These are phyloP conservation scores for Scartelaos histophorus DNA, from an alignment of 2,113 vertebrate species.

Conservation along the genomic window DNA sequence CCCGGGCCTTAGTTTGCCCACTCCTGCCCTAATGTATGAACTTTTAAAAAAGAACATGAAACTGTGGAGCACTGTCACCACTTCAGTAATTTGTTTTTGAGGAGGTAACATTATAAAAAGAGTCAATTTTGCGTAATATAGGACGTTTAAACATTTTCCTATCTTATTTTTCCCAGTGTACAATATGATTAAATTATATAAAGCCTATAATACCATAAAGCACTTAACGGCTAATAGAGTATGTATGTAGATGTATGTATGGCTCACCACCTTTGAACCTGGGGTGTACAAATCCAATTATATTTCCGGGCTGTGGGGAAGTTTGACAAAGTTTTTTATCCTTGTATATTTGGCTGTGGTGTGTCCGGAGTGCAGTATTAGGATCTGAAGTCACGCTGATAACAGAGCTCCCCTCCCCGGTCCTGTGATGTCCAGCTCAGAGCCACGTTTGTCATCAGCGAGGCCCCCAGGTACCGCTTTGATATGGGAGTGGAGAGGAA, in stretches of 20 bases:
- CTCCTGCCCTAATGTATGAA: too few relatives aligned
- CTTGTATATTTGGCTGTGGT: constrained; percentile 7
- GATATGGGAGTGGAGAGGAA: constrained; percentile 44
- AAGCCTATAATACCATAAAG: background rate
- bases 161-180: too few relatives aligned
- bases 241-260: background rate
- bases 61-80: too few relatives aligned
- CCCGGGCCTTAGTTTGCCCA: too few relatives aligned
- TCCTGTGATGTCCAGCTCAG: constrained; percentile 72
- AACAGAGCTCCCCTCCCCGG: constrained; percentile 43
- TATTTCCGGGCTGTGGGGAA: background rate
- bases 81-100: too few relatives aligned
- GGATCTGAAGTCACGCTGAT: constrained; percentile 65
- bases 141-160: too few relatives aligned
- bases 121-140: too few relatives aligned
- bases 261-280: background rate
- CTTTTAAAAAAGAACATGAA: too few relatives aligned
- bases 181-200: background rate
- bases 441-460: constrained; percentile 69
- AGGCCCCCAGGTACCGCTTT: constrained; percentile 71
- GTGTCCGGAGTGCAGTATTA: constrained; percentile 55
- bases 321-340: background rate
- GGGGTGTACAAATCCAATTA: background rate
- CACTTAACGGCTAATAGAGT: background rate
- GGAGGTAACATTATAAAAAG: too few relatives aligned